A percentile compares a stretch with the other conserved stretches of the same genome.
Conservation (phyloP, 2,797 vertebrate genomes). For the Enteromius viviparus region DNA sequence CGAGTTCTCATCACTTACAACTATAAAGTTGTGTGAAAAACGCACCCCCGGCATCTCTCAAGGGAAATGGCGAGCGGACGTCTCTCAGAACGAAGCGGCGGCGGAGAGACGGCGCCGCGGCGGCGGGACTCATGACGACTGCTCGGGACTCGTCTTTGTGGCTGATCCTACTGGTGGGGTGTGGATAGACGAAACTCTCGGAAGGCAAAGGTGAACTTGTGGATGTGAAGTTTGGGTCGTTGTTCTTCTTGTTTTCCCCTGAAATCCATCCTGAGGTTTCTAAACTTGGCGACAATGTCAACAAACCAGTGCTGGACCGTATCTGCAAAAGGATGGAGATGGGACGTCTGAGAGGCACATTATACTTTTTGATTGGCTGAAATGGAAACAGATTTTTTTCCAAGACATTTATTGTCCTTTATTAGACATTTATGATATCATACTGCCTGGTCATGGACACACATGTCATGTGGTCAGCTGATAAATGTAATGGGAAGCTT, state of each 20-base stretch:
- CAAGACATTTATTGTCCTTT: not conserved
- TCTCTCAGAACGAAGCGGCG: conserved; percentile 19
- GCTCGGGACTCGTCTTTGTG: conserved; percentile 73
- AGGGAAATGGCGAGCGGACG: not conserved
- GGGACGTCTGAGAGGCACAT: not conserved
- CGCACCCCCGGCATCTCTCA: conserved; percentile 26
- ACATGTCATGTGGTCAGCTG: not conserved
- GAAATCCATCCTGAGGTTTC: conserved; percentile 1
- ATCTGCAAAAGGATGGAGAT: conserved; percentile 1
- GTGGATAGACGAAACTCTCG: conserved; percentile 75
- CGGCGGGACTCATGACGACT: conserved; percentile 47
- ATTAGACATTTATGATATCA: not conserved
- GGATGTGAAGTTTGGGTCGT: not conserved
- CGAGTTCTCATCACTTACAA: conserved; percentile 34
- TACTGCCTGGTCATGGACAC: not conserved
- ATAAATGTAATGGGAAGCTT: not conserved
- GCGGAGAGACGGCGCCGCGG: conserved; percentile 29
- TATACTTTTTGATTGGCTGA: not conserved
- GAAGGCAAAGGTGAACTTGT: conserved; percentile 70
- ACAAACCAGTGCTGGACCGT: not conserved
- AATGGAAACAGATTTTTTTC: not conserved
- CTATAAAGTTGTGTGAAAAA: conserved; percentile 58
- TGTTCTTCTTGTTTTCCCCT: not conserved
- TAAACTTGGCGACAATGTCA: not conserved
- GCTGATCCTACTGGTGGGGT: conserved; percentile 79